A percentile compares a stretch with the other conserved stretches of the same genome.
Conservation (phyloP, 30 jellyfish, hydroid and myxozoan species). For the Hydractinia symbiolongicarpus region DNA sequence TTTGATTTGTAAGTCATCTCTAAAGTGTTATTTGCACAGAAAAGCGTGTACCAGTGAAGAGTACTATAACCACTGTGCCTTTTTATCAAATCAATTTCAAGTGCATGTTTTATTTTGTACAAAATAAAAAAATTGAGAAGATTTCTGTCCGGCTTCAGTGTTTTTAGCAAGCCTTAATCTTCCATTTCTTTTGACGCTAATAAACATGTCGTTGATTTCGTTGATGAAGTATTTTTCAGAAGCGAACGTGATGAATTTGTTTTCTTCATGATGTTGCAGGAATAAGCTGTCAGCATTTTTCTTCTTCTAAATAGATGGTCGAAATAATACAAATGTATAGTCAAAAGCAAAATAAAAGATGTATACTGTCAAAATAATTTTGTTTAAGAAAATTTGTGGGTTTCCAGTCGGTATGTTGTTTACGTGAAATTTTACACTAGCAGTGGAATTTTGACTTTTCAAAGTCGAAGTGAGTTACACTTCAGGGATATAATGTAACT, state of each 20-base stretch:
- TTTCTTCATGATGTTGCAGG: not conserved
- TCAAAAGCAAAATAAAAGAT: not conserved
- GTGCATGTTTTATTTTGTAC: too few species aligned
- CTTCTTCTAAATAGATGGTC: not conserved
- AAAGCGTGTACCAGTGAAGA: too few species aligned
- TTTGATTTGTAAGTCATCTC: too few species aligned
- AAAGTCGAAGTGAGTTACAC: too few species aligned
- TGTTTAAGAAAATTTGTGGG: not conserved
- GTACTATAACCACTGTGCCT: too few species aligned
- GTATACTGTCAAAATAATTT: not conserved
- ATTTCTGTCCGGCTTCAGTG: slow-evolving; percentile 27
- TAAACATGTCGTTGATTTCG: slow-evolving; percentile 8
- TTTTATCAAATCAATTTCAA: too few species aligned
- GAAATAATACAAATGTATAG: not conserved
- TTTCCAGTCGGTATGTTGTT: too few species aligned
- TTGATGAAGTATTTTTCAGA: slow-evolving; percentile 22
- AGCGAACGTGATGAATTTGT: slow-evolving; percentile 20
- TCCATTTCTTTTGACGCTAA: slow-evolving; percentile 26
- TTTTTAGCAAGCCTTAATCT: slow-evolving; percentile 5
- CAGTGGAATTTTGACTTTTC: not conserved
- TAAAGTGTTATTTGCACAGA: too few species aligned
- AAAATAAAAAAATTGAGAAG: slow-evolving; percentile 3
- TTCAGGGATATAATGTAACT: too few species aligned
- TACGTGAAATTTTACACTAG: not conserved
- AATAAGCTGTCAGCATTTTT: slow-evolving; percentile 20